Base-by-base conservation (phyloP, 2,797 vertebrate genomes). In the Centropyge bicolor region DNA sequence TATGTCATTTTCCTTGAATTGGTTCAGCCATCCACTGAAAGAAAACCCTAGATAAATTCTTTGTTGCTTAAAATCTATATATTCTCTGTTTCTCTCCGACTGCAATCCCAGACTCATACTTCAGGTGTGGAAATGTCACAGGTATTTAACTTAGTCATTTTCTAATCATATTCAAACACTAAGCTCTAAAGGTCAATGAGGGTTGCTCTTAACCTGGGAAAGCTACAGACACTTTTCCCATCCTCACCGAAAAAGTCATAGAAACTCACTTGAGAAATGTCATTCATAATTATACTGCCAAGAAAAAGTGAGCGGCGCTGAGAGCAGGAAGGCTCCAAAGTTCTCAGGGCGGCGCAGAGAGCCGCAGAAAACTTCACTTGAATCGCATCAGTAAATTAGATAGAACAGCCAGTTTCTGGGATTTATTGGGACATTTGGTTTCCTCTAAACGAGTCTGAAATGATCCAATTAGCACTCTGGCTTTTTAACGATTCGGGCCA, bases 101-200 rank as follows among this genome's bases (percentile, higher is more conserved):
- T 68, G 60, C 81, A 78, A 70, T 86, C 85, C 75, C 27, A 66
- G 64, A 38, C 74, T 54, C 65, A 60, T 8, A 73, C 76, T 86
- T 83, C 62, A 78, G 46, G 76, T 90, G 86, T 80, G 80, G 12
- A 94, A 94, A 93, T 94, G 93, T 94, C 93, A 94, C 86, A 91
- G 88, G 83, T 92, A 92, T 91, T 93, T 92, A 91, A 88, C 83
- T 79, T 61, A 71, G 68, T 73, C 68, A 83, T 83, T 87, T 90
- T 83, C 66, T 87, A 91, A 94, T 92, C 87, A 91, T 56, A 90
- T 87, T 91, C 83, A 88, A 90, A 91, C 79, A 78, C 48, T 70
- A 72, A 52, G 61, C 81, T 65, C 46, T 80, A 92, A 94, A 92
- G 90, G 92, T 93, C 91, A 90, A 81, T 43, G 86, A 90, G 79